Evolutionary conservation across 1,140 invertebrate species (phyloP).

Genomic region (Coenobita brevimanus): DNA sequence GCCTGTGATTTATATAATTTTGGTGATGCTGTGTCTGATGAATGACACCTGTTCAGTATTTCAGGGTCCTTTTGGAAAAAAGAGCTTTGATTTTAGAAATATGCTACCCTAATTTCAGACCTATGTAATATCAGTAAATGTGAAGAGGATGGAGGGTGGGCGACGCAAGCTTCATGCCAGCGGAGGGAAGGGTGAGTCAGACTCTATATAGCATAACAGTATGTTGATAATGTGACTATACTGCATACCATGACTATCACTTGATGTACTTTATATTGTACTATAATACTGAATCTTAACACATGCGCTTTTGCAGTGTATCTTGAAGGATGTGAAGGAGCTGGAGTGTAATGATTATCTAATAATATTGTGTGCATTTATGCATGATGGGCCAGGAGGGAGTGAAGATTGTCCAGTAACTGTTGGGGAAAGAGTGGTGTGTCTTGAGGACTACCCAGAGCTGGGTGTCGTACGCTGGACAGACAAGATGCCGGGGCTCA

Average conservation of each 20-base stretch:
- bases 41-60: too few relatives aligned
- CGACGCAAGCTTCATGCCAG: conserved; percentile 46
- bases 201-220: too few relatives aligned
- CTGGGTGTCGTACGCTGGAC: conserved; percentile 76
- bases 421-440: conserved; percentile 54
- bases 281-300: neutral
- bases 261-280: neutral
- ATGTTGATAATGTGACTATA: neutral
- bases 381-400: neutral
- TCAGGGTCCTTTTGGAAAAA: too few relatives aligned
- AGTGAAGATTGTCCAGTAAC: conserved; percentile 49
- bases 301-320: neutral
- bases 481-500: conserved; percentile 73
- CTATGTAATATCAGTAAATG: conserved; percentile 46
- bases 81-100: too few relatives aligned
- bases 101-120: conserved; percentile 49
- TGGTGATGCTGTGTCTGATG: too few relatives aligned
- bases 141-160: conserved; percentile 47
- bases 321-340: too few relatives aligned
- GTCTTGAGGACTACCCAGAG: conserved; percentile 74
- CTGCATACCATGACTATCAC: neutral
- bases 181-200: conserved; percentile 43
- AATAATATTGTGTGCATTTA: too few relatives aligned
- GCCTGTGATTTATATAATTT: too few relatives aligned
- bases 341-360: too few relatives aligned